Conservation (phyloP, 2,888 invertebrate genomes). For the Iphiclides podalirius region DNA sequence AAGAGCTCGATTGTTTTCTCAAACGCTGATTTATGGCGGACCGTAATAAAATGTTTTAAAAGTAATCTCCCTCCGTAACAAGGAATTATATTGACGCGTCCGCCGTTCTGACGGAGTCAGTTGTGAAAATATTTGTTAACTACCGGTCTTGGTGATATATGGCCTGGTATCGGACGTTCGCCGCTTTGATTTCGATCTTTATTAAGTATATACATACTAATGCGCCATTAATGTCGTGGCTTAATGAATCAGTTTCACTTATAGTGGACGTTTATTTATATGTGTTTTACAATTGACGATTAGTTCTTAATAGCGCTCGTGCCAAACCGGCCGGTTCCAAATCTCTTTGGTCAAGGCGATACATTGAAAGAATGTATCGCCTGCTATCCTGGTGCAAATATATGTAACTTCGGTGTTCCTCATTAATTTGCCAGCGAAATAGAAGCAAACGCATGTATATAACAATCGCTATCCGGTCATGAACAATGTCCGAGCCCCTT, state of each 20-base stretch:
- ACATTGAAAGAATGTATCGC: too few species aligned
- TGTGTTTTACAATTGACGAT: neutral
- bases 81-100: constrained; percentile 32
- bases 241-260: constrained; percentile 6
- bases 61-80: constrained; percentile 34
- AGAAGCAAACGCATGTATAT: too few species aligned
- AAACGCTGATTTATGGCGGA: constrained; percentile 65
- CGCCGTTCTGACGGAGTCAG: constrained; percentile 37
- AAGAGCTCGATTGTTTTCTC: constrained; percentile 74
- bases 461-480: too few species aligned
- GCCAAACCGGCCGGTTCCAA: neutral
- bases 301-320: neutral
- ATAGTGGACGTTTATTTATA: neutral
- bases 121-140: constrained; percentile 59
- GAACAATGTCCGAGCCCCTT: neutral
- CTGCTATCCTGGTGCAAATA: neutral
- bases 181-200: constrained; percentile 32
- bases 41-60: constrained; percentile 41
- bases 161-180: constrained; percentile 23
- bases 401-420: too few species aligned
- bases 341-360: neutral
- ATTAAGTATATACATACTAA: constrained; percentile 13
- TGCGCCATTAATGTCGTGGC: neutral
- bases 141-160: constrained; percentile 56
- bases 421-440: too few species aligned